Base-by-base conservation (phyloP, 2,888 invertebrate species). In the Allolobophora icterica region DNA sequence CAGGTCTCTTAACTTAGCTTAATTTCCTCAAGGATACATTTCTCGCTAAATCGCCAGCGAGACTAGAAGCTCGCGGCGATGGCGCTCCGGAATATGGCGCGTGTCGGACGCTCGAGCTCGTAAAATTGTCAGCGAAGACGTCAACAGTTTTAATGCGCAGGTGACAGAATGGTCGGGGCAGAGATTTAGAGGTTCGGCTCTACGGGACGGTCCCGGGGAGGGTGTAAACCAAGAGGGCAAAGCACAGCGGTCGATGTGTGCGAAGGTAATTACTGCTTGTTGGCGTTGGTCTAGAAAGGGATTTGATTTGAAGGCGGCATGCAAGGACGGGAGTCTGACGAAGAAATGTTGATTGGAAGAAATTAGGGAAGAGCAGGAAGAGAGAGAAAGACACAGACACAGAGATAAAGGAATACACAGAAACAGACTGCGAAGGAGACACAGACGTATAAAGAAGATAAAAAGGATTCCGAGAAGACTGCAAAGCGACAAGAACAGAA, bases 21-120 rank as follows among this genome's bases (percentile, higher is more conserved):
- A 71, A 71, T 71, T n/a, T 71, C 71, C 71, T 71, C 71, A 71
- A n/a, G 71, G 71, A 71, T 71, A 24, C 52, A 52, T 52, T 52
- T 71, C 71, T 71, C 30, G 30, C 30, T 71, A 30, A 71, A 11
- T n/a, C n/a, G 58, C 58, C 11, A 30, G 24, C 24, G 30, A 58
- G 24, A 30, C 24, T 71, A 5, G 30, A n/a, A 71, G n/a, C 71
- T 71, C n/a, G 3, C 11, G 11, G 8, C 71, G 71, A 71, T 71
- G 71, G n/a, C 30, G 71, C 71, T 71, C 17, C 71, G 1, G n/a
- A 71, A 71, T n/a, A 71, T 71, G 71, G 71, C n/a, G 30, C 71
- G 71, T 71, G 30, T 30, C 17, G 71, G 13, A 30, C 71, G 30
- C n/a, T 71, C 30, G 58, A 30, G 58, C 58, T 58, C n/a, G n/a